Evolutionary conservation across 2,888 invertebrate genomes (phyloP).

Genomic region (Frankliniella intonsa): DNA sequence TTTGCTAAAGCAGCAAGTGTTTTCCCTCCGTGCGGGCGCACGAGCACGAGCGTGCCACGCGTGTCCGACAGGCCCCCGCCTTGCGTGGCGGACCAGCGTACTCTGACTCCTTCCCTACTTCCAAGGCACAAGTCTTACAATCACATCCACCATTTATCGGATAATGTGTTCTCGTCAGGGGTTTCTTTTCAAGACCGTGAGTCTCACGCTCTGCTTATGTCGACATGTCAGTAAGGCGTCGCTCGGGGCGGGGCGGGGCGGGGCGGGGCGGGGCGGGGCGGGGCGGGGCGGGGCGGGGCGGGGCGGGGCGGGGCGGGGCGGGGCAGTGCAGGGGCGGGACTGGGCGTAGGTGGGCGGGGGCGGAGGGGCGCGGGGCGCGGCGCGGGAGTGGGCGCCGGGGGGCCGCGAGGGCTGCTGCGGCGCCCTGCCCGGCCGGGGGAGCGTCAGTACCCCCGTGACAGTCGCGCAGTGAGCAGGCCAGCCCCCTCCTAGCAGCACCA

Average conservation of each 20-base stretch:
- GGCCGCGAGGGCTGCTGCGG: not conserved
- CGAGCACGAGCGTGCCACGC: no score
- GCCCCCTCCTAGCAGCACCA: not conserved
- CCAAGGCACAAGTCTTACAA: no score
- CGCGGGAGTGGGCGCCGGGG: not conserved
- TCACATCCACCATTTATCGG: no score
- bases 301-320: not conserved
- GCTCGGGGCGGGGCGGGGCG: not conserved
- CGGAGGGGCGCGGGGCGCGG: not conserved
- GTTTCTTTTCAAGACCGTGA: no score
- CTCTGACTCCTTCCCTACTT: no score
- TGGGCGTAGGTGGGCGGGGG: not conserved
- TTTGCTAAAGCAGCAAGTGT: no score
- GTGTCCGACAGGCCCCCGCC: no score
- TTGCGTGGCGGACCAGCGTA: no score
- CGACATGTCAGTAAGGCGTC: no score
- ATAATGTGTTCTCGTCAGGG: no score
- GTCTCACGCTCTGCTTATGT: no score
- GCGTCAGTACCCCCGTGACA: not conserved
- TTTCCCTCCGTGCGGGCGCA: no score
- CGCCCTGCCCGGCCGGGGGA: not conserved
- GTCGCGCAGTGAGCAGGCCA: not conserved
- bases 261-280: not conserved
- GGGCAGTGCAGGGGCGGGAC: not conserved
- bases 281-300: not conserved